A percentile compares a stretch with the other conserved stretches of the same genome.
Evolutionary conservation across 1,140 invertebrate genomes (phyloP).

Genomic region (Camponotus pennsylvanicus): DNA sequence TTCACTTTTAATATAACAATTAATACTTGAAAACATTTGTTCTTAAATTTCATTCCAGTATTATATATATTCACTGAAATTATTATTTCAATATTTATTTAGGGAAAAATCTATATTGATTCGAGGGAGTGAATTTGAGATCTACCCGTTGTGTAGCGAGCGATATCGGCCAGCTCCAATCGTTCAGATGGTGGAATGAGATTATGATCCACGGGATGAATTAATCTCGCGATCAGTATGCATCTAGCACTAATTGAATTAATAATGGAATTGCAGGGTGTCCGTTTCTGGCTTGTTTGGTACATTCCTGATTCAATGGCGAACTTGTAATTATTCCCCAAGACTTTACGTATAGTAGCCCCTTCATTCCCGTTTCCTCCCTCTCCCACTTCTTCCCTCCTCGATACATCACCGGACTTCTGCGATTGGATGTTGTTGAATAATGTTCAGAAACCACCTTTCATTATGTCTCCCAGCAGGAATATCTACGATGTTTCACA

Average conservation of each 20-base stretch:
- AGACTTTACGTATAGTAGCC: conserved; percentile 53
- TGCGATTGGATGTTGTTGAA: conserved; percentile 42
- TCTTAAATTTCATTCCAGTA: neutral
- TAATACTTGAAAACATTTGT: neutral
- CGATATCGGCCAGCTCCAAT: conserved; percentile 14
- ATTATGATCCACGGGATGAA: conserved; percentile 41
- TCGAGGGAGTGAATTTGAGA: neutral
- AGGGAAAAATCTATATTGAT: neutral
- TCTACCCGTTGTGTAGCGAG: neutral
- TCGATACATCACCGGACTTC: neutral
- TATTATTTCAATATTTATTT: neutral
- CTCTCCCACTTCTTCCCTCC: too few species aligned
- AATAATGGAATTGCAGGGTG: conserved; percentile 66
- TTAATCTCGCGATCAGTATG: conserved; percentile 58
- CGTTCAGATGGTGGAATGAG: conserved; percentile 38
- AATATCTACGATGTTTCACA: conserved; percentile 63
- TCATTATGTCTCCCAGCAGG: conserved; percentile 17
- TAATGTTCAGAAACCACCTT: conserved; percentile 33
- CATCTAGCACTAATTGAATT: conserved; percentile 65
- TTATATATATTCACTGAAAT: neutral
- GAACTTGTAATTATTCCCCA: conserved; percentile 69
- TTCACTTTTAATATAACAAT: neutral
- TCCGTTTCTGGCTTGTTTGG: conserved; percentile 67
- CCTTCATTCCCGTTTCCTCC: too few species aligned
- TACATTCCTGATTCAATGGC: conserved; percentile 66